These are phyloP conservation scores for Pseudorasbora parva DNA, from an alignment of 2,113 vertebrate species.

Conservation along the genomic window DNA sequence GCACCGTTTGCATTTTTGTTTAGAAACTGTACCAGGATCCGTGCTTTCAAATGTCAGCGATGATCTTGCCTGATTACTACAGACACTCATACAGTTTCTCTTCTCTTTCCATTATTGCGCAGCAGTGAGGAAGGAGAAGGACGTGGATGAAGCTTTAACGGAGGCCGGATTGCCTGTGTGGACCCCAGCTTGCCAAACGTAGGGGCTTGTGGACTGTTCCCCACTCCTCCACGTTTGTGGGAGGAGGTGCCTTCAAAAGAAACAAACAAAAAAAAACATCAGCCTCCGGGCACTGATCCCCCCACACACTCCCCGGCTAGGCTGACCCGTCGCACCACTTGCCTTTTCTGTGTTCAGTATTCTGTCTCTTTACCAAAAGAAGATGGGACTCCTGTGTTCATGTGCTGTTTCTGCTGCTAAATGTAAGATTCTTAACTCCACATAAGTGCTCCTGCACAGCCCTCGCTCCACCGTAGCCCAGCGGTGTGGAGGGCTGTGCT, in stretches of 20 bases:
- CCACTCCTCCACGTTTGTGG: slow-evolving; percentile 11
- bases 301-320: neutral
- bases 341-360: slow-evolving; percentile 36
- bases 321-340: slow-evolving; percentile 31
- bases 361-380: slow-evolving; percentile 28
- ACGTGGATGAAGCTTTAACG: neutral
- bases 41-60: neutral
- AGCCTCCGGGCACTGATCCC: neutral
- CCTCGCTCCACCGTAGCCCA: neutral
- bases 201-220: slow-evolving; percentile 31
- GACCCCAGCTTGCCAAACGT: slow-evolving; percentile 37
- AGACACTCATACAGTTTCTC: neutral
- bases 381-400: slow-evolving; percentile 6
- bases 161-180: slow-evolving; percentile 35
- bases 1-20: neutral
- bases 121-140: slow-evolving; percentile 8
- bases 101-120: neutral
- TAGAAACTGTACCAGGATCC: neutral
- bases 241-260: slow-evolving; percentile 50
- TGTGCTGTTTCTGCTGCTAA: slow-evolving; percentile 49
- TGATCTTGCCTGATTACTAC: neutral
- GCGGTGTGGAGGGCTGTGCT: slow-evolving; percentile 11
- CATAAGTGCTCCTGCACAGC: slow-evolving; percentile 42
- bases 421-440: slow-evolving; percentile 32
- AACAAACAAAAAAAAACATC: neutral